Conservation (phyloP, 1,140 invertebrate genomes). For the Ceratosolen solmsi region DNA sequence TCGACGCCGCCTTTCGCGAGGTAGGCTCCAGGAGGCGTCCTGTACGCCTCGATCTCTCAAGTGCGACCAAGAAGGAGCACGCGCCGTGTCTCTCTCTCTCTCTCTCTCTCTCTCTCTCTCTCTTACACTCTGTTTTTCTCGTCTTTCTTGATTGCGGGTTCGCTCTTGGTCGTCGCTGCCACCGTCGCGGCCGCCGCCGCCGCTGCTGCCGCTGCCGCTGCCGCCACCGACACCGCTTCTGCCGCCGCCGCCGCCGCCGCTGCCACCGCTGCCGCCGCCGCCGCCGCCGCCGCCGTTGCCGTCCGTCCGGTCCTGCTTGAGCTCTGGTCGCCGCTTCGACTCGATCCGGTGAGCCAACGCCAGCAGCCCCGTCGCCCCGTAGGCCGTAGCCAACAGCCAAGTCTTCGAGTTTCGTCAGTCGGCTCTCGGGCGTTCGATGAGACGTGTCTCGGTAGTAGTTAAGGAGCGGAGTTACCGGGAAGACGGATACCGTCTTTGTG, state of each 20-base stretch:
- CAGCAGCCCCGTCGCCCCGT: background rate
- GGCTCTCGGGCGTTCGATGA: conserved; percentile 64
- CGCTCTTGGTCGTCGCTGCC: background rate
- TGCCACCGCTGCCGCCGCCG: no score
- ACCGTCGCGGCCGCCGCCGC: no score
- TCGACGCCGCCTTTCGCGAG: conserved; percentile 57
- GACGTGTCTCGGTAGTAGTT: conserved; percentile 52
- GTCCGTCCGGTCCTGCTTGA: background rate
- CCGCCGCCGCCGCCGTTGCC: no score
- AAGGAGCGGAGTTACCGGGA: conserved; percentile 33
- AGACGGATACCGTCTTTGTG: conserved; percentile 26
- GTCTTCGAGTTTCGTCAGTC: conserved; percentile 53
- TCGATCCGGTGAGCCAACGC: background rate
- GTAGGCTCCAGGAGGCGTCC: background rate
- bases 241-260: no score
- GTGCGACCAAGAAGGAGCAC: conserved; percentile 14
- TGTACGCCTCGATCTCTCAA: background rate
- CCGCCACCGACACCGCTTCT: no score
- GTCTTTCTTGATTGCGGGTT: background rate
- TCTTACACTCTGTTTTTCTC: background rate
- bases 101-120: conserved; percentile 37
- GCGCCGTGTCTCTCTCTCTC: conserved; percentile 30
- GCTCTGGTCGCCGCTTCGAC: background rate
- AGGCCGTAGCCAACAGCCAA: background rate
- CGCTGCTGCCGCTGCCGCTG: no score